Evolutionary conservation across 2,888 invertebrate genomes (phyloP).

Genomic region (Orthonevra nobilis): DNA sequence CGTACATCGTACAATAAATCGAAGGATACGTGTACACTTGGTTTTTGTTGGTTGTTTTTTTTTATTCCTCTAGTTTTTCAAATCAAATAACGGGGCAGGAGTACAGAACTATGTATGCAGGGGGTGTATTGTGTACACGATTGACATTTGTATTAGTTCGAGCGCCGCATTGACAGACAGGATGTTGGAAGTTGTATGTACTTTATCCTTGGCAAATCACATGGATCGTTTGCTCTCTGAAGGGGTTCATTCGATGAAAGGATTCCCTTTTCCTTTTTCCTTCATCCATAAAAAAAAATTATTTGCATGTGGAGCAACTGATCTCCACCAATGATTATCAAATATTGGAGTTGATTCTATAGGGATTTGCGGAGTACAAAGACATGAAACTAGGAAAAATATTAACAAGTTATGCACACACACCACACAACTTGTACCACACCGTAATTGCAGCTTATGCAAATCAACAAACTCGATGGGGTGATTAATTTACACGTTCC

Average conservation of each 20-base stretch:
- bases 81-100: slow-evolving; percentile 53
- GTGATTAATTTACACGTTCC: slow-evolving; percentile 58
- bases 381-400: neutral
- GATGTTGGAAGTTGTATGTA: slow-evolving; percentile 44
- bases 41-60: neutral
- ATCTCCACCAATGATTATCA: slow-evolving; percentile 31
- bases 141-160: slow-evolving; percentile 61
- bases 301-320: slow-evolving; percentile 39
- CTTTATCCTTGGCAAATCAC: slow-evolving; percentile 36
- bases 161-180: slow-evolving; percentile 55
- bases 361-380: slow-evolving; percentile 6
- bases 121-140: slow-evolving; percentile 44
- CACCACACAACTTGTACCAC: neutral
- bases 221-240: slow-evolving; percentile 39
- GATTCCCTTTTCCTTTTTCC: slow-evolving; percentile 28
- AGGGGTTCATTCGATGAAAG: slow-evolving; percentile 36
- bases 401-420: neutral
- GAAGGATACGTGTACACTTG: slow-evolving; percentile 60
- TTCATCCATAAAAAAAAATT: neutral
- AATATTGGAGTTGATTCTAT: slow-evolving; percentile 31
- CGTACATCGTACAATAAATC: slow-evolving; percentile 48
- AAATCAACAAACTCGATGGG: slow-evolving; percentile 37
- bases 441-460: slow-evolving; percentile 58
- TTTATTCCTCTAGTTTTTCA: slow-evolving; percentile 32
- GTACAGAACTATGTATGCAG: slow-evolving; percentile 15